A percentile compares a stretch with the other conserved stretches of the same genome.
phyloP scores from a whole-genome alignment of 2,888 invertebrate species.

The Hermaeophaga mercurialis region DNA sequence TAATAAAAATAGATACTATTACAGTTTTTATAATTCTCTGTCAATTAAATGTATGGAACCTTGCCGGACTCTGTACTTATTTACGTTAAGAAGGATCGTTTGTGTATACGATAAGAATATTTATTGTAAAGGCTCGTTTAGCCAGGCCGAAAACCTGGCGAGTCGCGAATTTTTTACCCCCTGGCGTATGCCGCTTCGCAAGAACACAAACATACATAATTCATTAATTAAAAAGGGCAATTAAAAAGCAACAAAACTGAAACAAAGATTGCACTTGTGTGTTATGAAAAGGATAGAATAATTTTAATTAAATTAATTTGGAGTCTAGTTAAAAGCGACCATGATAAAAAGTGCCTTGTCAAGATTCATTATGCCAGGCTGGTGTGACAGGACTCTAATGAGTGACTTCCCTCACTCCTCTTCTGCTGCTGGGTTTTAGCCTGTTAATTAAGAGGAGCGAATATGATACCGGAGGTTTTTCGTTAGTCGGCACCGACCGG shows the following conservation, averaged over 20 bases:
- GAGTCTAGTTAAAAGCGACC: slow-evolving; percentile 54
- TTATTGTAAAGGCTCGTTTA: too few relatives aligned
- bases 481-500: slow-evolving; percentile 45
- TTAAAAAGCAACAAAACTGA: slow-evolving; percentile 47
- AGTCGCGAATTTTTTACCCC: not conserved
- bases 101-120: too few relatives aligned
- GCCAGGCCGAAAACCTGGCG: too few relatives aligned
- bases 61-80: too few relatives aligned
- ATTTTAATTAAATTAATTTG: slow-evolving; percentile 57
- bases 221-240: slow-evolving; percentile 48
- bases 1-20: too few relatives aligned
- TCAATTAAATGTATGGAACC: too few relatives aligned
- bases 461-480: slow-evolving; percentile 55
- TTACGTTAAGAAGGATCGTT: too few relatives aligned
- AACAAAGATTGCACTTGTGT: slow-evolving; percentile 41
- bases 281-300: slow-evolving; percentile 48
- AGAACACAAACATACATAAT: slow-evolving; percentile 39
- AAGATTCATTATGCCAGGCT: slow-evolving; percentile 57
- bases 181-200: not conserved
- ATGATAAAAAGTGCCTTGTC: slow-evolving; percentile 57
- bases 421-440: slow-evolving; percentile 52
- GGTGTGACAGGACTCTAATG: slow-evolving; percentile 57
- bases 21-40: too few relatives aligned
- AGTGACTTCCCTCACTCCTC: slow-evolving; percentile 49
- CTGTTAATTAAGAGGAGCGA: slow-evolving; percentile 55